These are phyloP conservation scores for Aurelia aurita DNA, from an alignment of 30 jellyfish, hydroid and myxozoan species.

Conservation along the genomic window DNA sequence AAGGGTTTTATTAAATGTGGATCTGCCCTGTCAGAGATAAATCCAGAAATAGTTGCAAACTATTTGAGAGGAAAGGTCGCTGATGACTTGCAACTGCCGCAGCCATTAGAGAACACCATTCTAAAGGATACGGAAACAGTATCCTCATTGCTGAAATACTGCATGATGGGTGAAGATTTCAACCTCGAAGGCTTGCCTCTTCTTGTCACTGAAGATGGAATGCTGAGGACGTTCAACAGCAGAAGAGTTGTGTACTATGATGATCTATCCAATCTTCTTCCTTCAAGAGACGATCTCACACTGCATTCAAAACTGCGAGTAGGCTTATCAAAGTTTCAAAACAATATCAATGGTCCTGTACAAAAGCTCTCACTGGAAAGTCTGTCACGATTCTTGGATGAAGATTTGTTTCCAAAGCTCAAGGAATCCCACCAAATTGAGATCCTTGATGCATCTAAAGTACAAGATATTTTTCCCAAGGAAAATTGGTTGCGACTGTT, in stretches of 20 bases:
- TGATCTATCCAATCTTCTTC: slow-evolving; percentile 31
- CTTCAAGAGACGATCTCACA: background rate
- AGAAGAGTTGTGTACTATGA: slow-evolving; percentile 36
- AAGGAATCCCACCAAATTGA: slow-evolving; percentile 16
- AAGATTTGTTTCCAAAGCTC: background rate
- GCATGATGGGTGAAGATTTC: slow-evolving; percentile 25
- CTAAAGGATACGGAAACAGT: slow-evolving; percentile 49
- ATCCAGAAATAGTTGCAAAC: slow-evolving; percentile 47
- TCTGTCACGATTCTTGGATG: background rate
- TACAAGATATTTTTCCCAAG: background rate
- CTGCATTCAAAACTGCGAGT: slow-evolving; percentile 13
- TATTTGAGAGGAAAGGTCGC: slow-evolving; percentile 9
- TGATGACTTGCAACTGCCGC: slow-evolving; percentile 14
- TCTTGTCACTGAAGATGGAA: slow-evolving; percentile 66
- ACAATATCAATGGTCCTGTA: background rate
- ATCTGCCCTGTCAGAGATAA: slow-evolving; percentile 21
- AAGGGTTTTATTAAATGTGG: slow-evolving; percentile 42
- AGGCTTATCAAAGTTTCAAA: background rate
- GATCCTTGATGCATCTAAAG: background rate
- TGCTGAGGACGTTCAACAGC: slow-evolving; percentile 29
- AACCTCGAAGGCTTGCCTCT: slow-evolving; percentile 73
- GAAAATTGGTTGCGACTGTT: background rate
- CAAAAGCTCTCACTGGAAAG: slow-evolving; percentile 15
- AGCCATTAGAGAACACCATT: slow-evolving; percentile 27
- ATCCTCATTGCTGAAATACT: slow-evolving; percentile 51